Evolutionary conservation across 2,797 vertebrate species (phyloP).

Genomic region (Onychomys torridus): DNA sequence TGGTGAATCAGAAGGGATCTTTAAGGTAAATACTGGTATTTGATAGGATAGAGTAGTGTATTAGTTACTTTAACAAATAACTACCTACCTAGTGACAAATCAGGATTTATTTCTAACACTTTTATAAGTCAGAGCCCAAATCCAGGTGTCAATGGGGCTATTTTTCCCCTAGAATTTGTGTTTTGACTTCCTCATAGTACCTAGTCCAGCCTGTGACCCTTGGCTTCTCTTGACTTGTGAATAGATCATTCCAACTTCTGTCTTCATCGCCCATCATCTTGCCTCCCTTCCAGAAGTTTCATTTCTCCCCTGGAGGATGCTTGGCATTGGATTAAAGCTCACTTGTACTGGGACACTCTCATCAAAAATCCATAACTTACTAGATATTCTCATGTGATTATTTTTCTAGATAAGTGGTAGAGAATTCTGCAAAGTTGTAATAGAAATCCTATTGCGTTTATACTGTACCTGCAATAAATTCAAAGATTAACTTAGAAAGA

Average conservation of each 20-base stretch:
- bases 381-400: conserved; percentile 7
- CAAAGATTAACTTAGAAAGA: conserved; percentile 61
- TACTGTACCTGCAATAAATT: conserved; percentile 19
- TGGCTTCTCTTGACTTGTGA: neutral
- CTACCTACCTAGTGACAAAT: neutral
- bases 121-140: neutral
- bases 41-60: neutral
- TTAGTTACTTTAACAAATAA: neutral
- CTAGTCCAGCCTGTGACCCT: neutral
- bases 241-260: accelerated
- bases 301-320: neutral
- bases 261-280: accelerated
- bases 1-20: neutral
- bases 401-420: conserved; percentile 47
- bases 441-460: conserved; percentile 36
- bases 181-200: neutral
- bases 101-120: neutral
- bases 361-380: conserved; percentile 13
- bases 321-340: neutral
- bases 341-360: neutral
- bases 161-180: neutral
- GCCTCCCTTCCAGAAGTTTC: neutral
- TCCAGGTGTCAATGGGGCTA: neutral
- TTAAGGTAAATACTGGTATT: conserved; percentile 12
- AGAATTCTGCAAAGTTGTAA: conserved; percentile 25